A percentile compares a stretch with the other conserved stretches of the same genome.
phyloP scores from a whole-genome alignment of 1,140 invertebrate genomes.

The Nylanderia fulva region DNA sequence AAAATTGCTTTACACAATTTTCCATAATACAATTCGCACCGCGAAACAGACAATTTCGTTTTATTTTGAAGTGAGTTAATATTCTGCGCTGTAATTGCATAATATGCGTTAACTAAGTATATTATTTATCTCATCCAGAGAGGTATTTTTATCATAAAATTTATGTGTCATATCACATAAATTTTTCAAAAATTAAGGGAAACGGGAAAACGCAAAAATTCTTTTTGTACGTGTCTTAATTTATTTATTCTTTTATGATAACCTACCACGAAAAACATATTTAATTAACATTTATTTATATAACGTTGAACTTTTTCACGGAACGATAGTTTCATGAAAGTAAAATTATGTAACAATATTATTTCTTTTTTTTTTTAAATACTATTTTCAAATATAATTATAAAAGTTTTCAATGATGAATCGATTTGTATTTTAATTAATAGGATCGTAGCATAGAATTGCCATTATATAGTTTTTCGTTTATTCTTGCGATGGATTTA shows the following conservation, averaged over 20 bases:
- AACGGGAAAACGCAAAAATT: neutral
- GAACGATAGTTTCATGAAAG: neutral
- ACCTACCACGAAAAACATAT: too few species aligned
- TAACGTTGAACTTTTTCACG: too few species aligned
- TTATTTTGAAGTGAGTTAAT: conserved; percentile 40
- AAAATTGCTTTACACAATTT: conserved; percentile 51
- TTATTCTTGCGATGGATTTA: neutral
- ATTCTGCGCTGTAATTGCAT: conserved; percentile 31
- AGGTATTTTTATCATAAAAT: conserved; percentile 27
- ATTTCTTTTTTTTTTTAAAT: neutral
- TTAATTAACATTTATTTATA: too few species aligned
- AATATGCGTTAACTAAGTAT: conserved; percentile 28
- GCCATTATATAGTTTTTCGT: neutral
- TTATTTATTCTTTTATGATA: too few species aligned
- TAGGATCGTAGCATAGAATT: neutral
- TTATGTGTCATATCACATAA: neutral
- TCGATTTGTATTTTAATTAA: neutral
- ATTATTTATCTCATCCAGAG: conserved; percentile 17
- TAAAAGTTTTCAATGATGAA: neutral
- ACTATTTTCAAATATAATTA: neutral
- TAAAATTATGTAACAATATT: conserved; percentile 3
- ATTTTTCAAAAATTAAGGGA: neutral
- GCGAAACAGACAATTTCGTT: conserved; percentile 19
- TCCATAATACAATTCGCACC: conserved; percentile 35
- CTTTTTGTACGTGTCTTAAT: too few species aligned